These are phyloP conservation scores for Berghia stephanieae DNA, from an alignment of 1,140 invertebrate species.

Conservation along the genomic window DNA sequence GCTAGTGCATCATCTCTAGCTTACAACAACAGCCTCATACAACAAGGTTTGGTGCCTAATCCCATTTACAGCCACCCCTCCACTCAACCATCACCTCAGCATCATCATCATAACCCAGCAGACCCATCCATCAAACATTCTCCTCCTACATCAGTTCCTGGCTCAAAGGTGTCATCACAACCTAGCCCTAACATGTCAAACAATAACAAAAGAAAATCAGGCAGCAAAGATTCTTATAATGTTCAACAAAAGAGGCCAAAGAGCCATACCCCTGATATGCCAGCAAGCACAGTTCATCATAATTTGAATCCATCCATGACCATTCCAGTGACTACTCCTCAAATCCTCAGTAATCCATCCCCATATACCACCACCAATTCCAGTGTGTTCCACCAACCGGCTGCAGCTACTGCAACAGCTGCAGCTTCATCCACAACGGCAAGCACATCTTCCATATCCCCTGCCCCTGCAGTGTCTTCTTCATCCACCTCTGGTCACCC, in stretches of 20 bases:
- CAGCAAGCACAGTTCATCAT: conserved; percentile 50
- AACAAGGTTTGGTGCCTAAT: conserved; percentile 68
- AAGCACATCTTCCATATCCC: conserved; percentile 40
- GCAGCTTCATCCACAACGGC: conserved; percentile 6
- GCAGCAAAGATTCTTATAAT: conserved; percentile 26
- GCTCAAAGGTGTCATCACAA: conserved; percentile 36
- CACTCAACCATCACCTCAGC: too few relatives aligned
- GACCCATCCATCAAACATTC: conserved; percentile 26
- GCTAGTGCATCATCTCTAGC: conserved; percentile 46
- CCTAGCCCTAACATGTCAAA: conserved; percentile 76
- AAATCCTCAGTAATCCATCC: conserved; percentile 70
- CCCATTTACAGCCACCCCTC: conserved; percentile 66
- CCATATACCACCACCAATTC: conserved; percentile 69
- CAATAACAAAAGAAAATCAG: conserved; percentile 42
- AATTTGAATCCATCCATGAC: conserved; percentile 53
- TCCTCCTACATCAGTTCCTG: conserved; percentile 25
- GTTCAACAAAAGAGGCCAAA: conserved; percentile 34
- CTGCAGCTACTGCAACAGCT: conserved; percentile 20
- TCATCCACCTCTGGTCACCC: conserved; percentile 69
- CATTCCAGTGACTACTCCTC: conserved; percentile 72
- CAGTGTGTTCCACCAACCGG: conserved; percentile 33
- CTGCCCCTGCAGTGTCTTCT: conserved; percentile 70
- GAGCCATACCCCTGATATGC: conserved; percentile 46
- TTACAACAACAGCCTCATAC: conserved; percentile 64
- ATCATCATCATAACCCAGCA: conserved; percentile 30